Percentiles rank a stretch among this genome's conserved stretches.
Evolutionary conservation across 2,888 invertebrate species (phyloP).

Genomic region (Drosophila mulleri): DNA sequence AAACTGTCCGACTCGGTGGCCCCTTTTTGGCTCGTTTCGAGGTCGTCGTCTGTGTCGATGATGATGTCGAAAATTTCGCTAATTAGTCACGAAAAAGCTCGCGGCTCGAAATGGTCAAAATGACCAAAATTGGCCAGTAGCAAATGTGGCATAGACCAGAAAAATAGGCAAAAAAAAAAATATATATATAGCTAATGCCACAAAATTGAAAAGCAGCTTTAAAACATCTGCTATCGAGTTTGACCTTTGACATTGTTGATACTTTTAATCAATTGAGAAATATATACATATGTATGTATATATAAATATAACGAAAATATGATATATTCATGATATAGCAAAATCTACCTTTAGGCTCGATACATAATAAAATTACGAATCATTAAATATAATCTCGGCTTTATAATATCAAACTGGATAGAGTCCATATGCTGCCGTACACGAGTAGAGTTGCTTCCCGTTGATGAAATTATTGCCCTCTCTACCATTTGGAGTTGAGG

Average conservation of each 20-base stretch:
- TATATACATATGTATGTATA: background rate
- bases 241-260: conserved; percentile 20
- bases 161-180: background rate
- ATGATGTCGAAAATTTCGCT: conserved; percentile 68
- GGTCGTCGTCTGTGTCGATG: conserved; percentile 22
- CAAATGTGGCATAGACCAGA: conserved; percentile 40
- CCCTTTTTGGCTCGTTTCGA: conserved; percentile 9
- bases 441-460: conserved; percentile 3
- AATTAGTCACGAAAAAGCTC: conserved; percentile 73
- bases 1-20: background rate
- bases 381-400: background rate
- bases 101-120: conserved; percentile 64
- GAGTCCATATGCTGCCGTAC: conserved; percentile 30
- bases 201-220: conserved; percentile 34
- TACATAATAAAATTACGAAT: background rate
- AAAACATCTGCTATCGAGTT: conserved; percentile 37
- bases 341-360: too few species aligned
- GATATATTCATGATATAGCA: too few species aligned
- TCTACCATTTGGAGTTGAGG: conserved; percentile 28
- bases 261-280: background rate
- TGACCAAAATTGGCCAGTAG: conserved; percentile 58
- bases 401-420: conserved; percentile 2
- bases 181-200: conserved; percentile 7
- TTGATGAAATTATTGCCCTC: conserved; percentile 23
- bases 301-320: too few species aligned